Evolutionary conservation across 2,113 vertebrate species (phyloP).

Genomic region (Elephas maximus): DNA sequence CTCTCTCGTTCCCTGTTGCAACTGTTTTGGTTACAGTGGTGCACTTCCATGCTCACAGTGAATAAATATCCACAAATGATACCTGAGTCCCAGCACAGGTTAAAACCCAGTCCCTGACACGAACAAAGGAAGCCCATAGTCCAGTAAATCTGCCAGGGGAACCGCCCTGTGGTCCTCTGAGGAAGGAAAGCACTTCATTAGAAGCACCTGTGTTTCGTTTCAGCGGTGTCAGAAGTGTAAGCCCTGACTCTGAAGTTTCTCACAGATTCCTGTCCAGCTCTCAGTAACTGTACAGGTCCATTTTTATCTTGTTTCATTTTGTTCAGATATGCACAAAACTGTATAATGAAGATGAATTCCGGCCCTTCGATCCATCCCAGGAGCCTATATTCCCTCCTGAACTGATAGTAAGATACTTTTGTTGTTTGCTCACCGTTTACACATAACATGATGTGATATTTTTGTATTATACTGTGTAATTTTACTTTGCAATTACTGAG

Average conservation of each 20-base stretch:
- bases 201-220: not conserved
- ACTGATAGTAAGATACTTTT: conserved; percentile 88
- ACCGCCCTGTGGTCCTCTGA: not conserved
- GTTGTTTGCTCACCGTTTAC: not conserved
- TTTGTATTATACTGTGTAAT: not conserved
- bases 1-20: too few relatives aligned
- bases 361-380: conserved; percentile 90
- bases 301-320: conserved; percentile 50
- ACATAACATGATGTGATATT: not conserved
- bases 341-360: conserved; percentile 88
- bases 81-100: not conserved
- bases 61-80: not conserved
- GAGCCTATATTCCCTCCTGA: conserved; percentile 95
- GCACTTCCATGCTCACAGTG: not conserved
- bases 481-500: not conserved
- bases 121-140: not conserved
- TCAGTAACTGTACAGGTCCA: not conserved
- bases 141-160: too few relatives aligned
- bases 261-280: not conserved
- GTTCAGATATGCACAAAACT: conserved; percentile 84
- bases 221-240: too few relatives aligned
- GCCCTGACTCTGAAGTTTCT: not conserved
- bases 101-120: not conserved
- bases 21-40: too few relatives aligned
- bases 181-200: not conserved